A percentile compares a stretch with the other conserved stretches of the same genome.
Evolutionary conservation across 2,888 invertebrate species (phyloP).

Genomic region (Endotricha flammealis): DNA sequence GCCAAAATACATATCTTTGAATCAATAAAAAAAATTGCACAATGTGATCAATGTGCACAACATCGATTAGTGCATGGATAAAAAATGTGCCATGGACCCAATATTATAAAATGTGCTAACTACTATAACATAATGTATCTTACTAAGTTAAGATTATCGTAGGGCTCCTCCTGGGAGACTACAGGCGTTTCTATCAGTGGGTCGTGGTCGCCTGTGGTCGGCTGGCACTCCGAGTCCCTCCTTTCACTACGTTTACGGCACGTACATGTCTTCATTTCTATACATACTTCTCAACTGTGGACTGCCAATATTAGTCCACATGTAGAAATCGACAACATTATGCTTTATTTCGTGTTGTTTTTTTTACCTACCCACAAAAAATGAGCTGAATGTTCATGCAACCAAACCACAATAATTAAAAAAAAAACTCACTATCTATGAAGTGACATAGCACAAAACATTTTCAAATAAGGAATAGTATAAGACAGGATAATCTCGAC

Average conservation of each 20-base stretch:
- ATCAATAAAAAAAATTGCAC: neutral
- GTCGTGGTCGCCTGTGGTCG: slow-evolving; percentile 46
- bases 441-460: too few species aligned
- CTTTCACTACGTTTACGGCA: slow-evolving; percentile 55
- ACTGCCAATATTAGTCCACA: slow-evolving; percentile 56
- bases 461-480: too few species aligned
- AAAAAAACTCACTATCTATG: too few species aligned
- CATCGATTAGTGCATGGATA: slow-evolving; percentile 10
- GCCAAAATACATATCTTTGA: too few species aligned
- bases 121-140: slow-evolving; percentile 42
- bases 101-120: slow-evolving; percentile 37
- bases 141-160: slow-evolving; percentile 60
- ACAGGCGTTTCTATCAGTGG: slow-evolving; percentile 57
- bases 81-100: slow-evolving; percentile 15
- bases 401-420: too few species aligned
- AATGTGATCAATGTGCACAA: slow-evolving; percentile 18
- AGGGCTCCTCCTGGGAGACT: slow-evolving; percentile 55
- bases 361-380: too few species aligned
- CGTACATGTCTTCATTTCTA: slow-evolving; percentile 72
- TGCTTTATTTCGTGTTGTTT: too few species aligned
- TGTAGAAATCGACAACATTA: slow-evolving; percentile 17
- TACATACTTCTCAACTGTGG: slow-evolving; percentile 69
- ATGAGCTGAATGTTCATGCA: too few species aligned
- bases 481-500: slow-evolving; percentile 29
- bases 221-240: slow-evolving; percentile 38